phyloP scores from a whole-genome alignment of 2,113 vertebrate species.

The Coptodon rendalli region DNA sequence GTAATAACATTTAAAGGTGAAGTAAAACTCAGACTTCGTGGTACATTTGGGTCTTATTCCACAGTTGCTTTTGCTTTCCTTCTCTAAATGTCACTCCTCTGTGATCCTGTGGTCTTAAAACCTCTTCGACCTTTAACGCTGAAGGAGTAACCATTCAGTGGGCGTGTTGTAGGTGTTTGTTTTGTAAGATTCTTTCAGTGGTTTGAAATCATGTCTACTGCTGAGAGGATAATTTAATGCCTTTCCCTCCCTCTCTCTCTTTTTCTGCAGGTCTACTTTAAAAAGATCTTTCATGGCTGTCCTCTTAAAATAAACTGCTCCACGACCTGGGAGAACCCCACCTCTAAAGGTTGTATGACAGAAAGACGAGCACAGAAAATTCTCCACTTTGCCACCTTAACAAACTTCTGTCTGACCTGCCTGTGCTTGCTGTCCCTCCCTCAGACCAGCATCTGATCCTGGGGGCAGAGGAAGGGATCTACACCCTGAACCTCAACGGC shows the following conservation, averaged over 20 bases:
- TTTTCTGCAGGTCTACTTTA: constrained; percentile 72
- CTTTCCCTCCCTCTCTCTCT: background rate
- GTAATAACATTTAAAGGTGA: background rate
- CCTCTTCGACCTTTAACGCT: background rate
- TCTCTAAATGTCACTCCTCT: background rate
- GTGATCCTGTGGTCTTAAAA: background rate
- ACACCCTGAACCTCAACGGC: constrained; percentile 80
- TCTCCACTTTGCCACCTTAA: background rate
- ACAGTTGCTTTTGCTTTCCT: background rate
- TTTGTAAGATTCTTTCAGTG: background rate
- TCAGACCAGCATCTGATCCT: constrained; percentile 84
- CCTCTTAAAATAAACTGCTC: constrained; percentile 82
- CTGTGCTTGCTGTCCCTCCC: background rate
- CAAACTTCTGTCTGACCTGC: background rate
- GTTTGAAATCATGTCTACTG: background rate
- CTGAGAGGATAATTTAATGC: background rate
- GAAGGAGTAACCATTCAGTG: background rate
- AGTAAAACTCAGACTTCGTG: background rate
- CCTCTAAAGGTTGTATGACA: constrained; percentile 73
- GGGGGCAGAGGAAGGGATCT: constrained; percentile 86
- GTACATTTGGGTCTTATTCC: accelerated
- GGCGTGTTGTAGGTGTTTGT: background rate
- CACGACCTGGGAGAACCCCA: constrained; percentile 77
- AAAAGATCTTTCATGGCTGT: constrained; percentile 85
- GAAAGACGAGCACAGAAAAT: background rate